Evolutionary conservation across 2,888 invertebrate genomes (phyloP).

Genomic region (Eumacrocentrus americanus): DNA sequence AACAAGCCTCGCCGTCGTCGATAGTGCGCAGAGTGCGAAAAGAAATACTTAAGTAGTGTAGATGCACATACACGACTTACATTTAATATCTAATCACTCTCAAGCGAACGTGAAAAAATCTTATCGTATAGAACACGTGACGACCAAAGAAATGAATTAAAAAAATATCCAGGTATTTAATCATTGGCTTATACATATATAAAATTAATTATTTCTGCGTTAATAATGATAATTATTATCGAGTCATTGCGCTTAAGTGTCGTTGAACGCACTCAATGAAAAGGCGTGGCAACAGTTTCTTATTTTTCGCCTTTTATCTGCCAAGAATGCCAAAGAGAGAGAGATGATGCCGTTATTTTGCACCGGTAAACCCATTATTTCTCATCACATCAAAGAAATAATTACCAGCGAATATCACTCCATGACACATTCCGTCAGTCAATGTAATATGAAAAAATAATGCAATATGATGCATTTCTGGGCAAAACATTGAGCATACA

Average conservation of each 20-base stretch:
- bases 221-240: too few species aligned
- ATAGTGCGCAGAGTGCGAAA: neutral
- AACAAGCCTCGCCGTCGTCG: neutral
- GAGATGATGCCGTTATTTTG: constrained; percentile 13
- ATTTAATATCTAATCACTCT: neutral
- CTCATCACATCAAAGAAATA: neutral
- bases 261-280: neutral
- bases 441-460: too few species aligned
- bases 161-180: neutral
- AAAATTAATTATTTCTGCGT: too few species aligned
- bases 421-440: too few species aligned
- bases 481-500: too few species aligned
- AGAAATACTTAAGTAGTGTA: neutral
- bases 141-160: neutral
- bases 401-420: neutral
- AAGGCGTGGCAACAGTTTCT: neutral
- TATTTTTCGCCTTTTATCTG: constrained; percentile 17
- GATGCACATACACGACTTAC: neutral
- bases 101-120: too few species aligned
- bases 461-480: too few species aligned
- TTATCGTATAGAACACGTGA: neutral
- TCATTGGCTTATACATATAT: neutral
- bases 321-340: constrained; percentile 11
- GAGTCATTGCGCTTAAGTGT: too few species aligned
- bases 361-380: constrained; percentile 19